Conservation (phyloP, 2,113 vertebrate species). For the Struthio camelus region DNA sequence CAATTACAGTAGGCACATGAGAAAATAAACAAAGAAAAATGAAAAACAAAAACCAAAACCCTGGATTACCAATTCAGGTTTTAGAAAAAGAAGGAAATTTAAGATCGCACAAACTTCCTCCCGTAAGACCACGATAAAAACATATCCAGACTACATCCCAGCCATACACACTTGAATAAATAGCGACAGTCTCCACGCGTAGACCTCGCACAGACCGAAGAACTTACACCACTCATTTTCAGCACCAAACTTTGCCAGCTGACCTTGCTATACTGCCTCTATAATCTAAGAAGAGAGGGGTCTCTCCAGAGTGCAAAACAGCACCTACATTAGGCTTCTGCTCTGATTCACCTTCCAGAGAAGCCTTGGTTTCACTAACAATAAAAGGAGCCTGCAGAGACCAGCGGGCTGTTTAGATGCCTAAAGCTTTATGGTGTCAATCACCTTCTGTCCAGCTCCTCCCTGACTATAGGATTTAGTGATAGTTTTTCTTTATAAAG, state of each 20-base stretch:
- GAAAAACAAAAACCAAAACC: too few species aligned
- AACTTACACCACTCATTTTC: neutral
- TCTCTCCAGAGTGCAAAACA: neutral
- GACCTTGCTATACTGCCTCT: neutral
- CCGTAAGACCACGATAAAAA: neutral
- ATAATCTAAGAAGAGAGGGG: neutral
- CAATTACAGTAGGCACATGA: fast-evolving
- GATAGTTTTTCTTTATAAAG: neutral
- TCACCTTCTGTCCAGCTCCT: neutral
- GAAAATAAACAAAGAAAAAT: too few species aligned
- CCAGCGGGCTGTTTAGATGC: neutral
- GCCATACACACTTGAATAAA: neutral
- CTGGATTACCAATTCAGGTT: neutral
- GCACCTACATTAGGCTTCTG: neutral
- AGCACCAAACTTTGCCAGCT: neutral
- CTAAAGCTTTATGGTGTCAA: neutral
- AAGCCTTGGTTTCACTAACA: neutral
- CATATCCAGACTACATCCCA: neutral
- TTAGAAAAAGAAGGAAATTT: neutral
- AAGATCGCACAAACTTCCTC: neutral
- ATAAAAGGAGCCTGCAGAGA: neutral
- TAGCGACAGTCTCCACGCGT: neutral
- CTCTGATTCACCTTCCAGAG: neutral
- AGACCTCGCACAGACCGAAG: neutral
- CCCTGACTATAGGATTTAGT: neutral